Percentiles rank a stretch among this genome's conserved stretches.
phyloP scores from a whole-genome alignment of 2,797 vertebrate genomes.

The Thalassophryne amazonica region DNA sequence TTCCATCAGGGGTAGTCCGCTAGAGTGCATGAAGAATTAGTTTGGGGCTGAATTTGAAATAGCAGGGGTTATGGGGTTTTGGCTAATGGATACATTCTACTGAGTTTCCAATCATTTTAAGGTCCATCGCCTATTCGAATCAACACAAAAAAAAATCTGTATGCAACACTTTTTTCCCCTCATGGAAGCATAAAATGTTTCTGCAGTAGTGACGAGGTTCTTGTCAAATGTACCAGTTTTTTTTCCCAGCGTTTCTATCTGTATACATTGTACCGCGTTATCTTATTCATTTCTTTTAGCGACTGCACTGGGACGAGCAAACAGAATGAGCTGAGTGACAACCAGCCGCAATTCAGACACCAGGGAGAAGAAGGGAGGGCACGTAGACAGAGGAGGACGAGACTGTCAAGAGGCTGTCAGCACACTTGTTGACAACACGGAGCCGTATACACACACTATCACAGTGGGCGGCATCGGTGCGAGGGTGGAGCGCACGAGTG shows the following conservation, averaged over 20 bases:
- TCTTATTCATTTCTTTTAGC: slow-evolving; percentile 17
- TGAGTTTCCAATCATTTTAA: too few relatives aligned
- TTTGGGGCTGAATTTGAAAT: too few relatives aligned
- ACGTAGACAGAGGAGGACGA: slow-evolving; percentile 17
- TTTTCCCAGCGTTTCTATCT: slow-evolving; percentile 1
- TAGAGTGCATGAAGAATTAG: too few relatives aligned
- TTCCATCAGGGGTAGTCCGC: too few relatives aligned
- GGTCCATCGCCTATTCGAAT: too few relatives aligned
- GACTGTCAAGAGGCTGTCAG: slow-evolving; percentile 20
- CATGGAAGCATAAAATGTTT: neutral
- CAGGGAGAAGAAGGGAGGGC: slow-evolving; percentile 22
- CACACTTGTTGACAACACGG: slow-evolving; percentile 30
- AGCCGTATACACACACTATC: slow-evolving; percentile 3
- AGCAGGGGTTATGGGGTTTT: too few relatives aligned
- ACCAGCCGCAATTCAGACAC: slow-evolving; percentile 33
- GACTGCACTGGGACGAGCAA: slow-evolving; percentile 25
- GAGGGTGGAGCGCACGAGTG: neutral
- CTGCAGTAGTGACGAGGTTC: neutral
- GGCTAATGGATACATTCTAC: too few relatives aligned
- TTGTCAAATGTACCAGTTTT: neutral
- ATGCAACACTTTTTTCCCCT: neutral
- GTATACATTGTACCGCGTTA: slow-evolving; percentile 17
- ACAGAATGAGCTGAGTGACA: slow-evolving; percentile 36
- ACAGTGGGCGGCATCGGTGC: neutral
- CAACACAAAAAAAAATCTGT: neutral